phyloP scores from a whole-genome alignment of 1,140 invertebrate genomes.

The Odontomachus brunneus region DNA sequence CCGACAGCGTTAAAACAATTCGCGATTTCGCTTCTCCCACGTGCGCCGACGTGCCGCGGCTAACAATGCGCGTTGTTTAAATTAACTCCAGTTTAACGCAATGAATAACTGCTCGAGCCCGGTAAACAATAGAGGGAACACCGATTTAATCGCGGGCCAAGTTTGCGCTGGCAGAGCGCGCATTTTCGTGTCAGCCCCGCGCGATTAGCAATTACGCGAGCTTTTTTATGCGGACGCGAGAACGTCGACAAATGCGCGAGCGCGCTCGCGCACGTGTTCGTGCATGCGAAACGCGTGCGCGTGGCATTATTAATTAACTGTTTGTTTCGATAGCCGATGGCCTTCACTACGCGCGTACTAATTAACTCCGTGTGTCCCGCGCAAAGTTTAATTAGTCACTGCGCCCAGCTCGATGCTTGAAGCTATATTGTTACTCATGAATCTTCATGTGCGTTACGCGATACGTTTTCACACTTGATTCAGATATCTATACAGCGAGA shows the following conservation, averaged over 20 bases:
- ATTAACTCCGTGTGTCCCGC: conserved; percentile 49
- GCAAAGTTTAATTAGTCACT: conserved; percentile 64
- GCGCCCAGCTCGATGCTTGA: conserved; percentile 1
- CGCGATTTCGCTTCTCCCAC: not conserved
- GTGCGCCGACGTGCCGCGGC: not conserved
- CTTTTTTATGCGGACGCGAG: conserved; percentile 4
- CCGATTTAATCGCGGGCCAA: not conserved
- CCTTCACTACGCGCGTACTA: conserved; percentile 54
- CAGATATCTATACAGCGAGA: not conserved
- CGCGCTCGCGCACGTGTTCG: not conserved
- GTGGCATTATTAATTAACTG: conserved; percentile 65
- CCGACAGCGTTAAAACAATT: not conserved
- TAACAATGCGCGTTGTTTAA: not conserved
- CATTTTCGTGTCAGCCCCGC: conserved; percentile 25
- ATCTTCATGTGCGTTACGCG: conserved; percentile 43
- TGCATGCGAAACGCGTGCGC: not conserved
- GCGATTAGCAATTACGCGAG: conserved; percentile 23
- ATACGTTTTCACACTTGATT: not conserved
- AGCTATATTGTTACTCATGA: conserved; percentile 57
- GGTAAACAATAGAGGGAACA: conserved; percentile 4
- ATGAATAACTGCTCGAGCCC: not conserved
- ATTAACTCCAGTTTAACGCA: not conserved
- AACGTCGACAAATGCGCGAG: conserved; percentile 22
- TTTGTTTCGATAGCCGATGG: conserved; percentile 44
- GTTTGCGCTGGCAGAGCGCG: not conserved